These are phyloP conservation scores for Pantala flavescens DNA, from an alignment of 1,140 invertebrate genomes.

Conservation along the genomic window DNA sequence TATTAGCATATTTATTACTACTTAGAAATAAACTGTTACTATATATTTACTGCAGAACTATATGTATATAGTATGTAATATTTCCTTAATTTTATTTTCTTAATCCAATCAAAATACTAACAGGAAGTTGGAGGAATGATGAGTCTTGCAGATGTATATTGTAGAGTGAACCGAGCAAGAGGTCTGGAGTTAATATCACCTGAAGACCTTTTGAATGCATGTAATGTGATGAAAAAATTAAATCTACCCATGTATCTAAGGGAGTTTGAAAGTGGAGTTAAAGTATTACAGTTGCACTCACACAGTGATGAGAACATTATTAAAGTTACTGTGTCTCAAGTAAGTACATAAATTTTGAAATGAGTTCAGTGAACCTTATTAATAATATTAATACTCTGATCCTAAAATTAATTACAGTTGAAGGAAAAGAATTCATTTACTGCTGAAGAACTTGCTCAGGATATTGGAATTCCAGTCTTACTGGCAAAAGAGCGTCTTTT, in stretches of 20 bases:
- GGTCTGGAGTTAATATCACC: constrained; percentile 84
- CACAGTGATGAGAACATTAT: constrained; percentile 69
- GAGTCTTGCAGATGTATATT: constrained; percentile 92
- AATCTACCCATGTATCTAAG: constrained; percentile 55
- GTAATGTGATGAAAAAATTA: constrained; percentile 53
- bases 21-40: too few relatives aligned
- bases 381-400: constrained; percentile 16
- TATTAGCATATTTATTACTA: too few relatives aligned
- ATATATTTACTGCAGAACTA: too few relatives aligned
- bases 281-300: constrained; percentile 70
- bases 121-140: constrained; percentile 92
- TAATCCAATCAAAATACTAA: too few relatives aligned
- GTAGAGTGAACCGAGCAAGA: constrained; percentile 83
- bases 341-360: constrained; percentile 33
- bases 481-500: constrained; percentile 78
- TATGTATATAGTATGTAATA: too few relatives aligned
- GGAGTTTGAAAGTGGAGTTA: constrained; percentile 81
- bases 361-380: constrained; percentile 3
- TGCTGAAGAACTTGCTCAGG: constrained; percentile 73
- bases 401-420: constrained; percentile 48
- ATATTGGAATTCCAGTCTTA: constrained; percentile 72
- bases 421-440: constrained; percentile 61
- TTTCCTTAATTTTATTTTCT: too few relatives aligned
- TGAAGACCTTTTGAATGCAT: constrained; percentile 89
- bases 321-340: constrained; percentile 55